Base-by-base conservation (phyloP, 2,888 invertebrate species). In the Yponomeuta evonymella region DNA sequence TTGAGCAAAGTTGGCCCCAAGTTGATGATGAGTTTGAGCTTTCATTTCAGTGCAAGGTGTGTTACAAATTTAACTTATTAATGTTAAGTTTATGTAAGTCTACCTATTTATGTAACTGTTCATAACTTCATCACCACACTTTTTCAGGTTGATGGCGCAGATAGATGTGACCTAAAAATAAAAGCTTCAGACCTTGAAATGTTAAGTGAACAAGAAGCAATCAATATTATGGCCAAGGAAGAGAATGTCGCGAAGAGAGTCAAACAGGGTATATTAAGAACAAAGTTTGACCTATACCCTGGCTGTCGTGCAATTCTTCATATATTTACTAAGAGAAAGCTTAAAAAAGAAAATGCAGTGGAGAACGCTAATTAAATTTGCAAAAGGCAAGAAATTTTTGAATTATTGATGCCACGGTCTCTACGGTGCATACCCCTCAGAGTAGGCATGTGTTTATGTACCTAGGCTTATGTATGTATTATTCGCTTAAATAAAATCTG, bases 1-100 rank as follows among this genome's bases (percentile, higher is more conserved):
- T 97, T 65, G 93, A 95, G 71, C 97, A 98, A 86, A 89, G 83
- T 67, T 96, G 97, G 97, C 96, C 97, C 0, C 87, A 94, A 81
- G 93, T 96, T 70, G 96, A 97, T 86, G 85, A 90, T 73, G 84
- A 94, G 75, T 97, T 95, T 79, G 89, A 94, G 76, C 83, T 97
- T 71, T 94, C 95, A 76, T 89, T 96, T 69, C 88, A 92, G 69
- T 94, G 95, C 76, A 94, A 94, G 86, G 95, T 95, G 84, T 23
- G 23, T 65, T 5, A 43, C 23, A 23, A 23, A 23, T 66, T 23
- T n/a, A 12, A 58, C 12, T 58, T 58, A 43, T 43, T 8, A 15
- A 58, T 12, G 4, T 12, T 51, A 9, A 51, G 10, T 3, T 58
- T 58, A 15, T 15, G 5, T 15, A 12, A 58, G 4, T 12, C 12